phyloP scores from a whole-genome alignment of 2,888 invertebrate species.

The Ophraella communa region DNA sequence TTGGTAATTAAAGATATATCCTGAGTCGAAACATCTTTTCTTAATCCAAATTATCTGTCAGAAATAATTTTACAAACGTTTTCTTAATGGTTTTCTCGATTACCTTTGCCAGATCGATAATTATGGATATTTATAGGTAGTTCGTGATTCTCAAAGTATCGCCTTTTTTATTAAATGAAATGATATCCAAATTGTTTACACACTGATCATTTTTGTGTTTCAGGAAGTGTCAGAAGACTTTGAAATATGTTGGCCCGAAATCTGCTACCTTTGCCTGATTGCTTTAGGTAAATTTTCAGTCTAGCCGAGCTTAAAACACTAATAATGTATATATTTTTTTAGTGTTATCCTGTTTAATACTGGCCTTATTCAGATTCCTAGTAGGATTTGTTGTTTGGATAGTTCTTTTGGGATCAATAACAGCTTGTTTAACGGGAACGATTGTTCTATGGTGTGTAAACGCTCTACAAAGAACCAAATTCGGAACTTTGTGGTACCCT shows the following conservation, averaged over 20 bases:
- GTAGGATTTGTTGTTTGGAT: conserved; percentile 69
- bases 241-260: conserved; percentile 65
- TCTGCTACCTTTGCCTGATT: conserved; percentile 66
- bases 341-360: conserved; percentile 65
- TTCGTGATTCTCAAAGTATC: no score
- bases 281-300: conserved; percentile 63
- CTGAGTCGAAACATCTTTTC: no score
- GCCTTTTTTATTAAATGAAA: conserved; percentile 5
- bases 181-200: no score
- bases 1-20: no score
- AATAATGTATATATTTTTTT: conserved; percentile 43
- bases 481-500: conserved; percentile 19
- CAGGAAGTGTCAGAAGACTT: conserved; percentile 69
- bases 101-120: no score
- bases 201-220: conserved; percentile 50
- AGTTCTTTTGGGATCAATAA: conserved; percentile 63
- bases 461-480: conserved; percentile 9
- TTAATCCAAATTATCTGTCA: no score
- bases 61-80: no score
- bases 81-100: no score
- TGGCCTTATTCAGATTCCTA: conserved; percentile 65
- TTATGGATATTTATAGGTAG: no score
- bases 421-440: conserved; percentile 64
- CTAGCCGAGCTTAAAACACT: neutral
- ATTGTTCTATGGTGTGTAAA: conserved; percentile 66